Percentiles rank a stretch among this genome's conserved stretches.
Conservation (phyloP, 2,113 vertebrate species). For the Mionectes macconnelli region DNA sequence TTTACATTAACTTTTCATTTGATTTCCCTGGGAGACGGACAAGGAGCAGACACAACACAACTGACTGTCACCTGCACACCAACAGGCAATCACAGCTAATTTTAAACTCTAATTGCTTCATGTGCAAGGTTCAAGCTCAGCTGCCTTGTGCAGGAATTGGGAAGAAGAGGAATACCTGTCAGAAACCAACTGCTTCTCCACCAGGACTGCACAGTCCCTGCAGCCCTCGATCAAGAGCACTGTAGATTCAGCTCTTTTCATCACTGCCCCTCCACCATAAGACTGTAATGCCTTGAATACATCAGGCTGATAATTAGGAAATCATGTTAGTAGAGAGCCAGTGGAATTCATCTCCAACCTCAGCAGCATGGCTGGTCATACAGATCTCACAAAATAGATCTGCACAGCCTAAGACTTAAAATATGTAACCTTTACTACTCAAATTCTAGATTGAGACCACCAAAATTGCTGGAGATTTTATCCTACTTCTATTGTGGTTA, state of each 20-base stretch:
- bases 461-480: neutral
- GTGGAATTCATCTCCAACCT: neutral
- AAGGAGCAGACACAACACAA: neutral
- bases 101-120: slow-evolving; percentile 77
- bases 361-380: neutral
- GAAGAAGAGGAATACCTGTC: neutral
- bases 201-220: neutral
- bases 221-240: neutral
- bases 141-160: neutral
- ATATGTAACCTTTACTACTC: neutral
- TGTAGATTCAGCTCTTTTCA: neutral
- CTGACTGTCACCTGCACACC: slow-evolving; percentile 55
- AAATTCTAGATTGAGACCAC: neutral
- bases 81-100: slow-evolving; percentile 75
- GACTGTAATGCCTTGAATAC: neutral
- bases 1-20: neutral
- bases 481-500: neutral
- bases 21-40: neutral
- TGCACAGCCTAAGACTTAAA: neutral
- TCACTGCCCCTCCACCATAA: neutral
- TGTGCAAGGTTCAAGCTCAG: slow-evolving; percentile 51
- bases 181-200: neutral
- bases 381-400: neutral
- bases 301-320: neutral
- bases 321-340: neutral